A percentile compares a stretch with the other conserved stretches of the same genome.
These are phyloP conservation scores for Bubo bubo DNA, from an alignment of 2,113 vertebrate species.

Conservation along the genomic window DNA sequence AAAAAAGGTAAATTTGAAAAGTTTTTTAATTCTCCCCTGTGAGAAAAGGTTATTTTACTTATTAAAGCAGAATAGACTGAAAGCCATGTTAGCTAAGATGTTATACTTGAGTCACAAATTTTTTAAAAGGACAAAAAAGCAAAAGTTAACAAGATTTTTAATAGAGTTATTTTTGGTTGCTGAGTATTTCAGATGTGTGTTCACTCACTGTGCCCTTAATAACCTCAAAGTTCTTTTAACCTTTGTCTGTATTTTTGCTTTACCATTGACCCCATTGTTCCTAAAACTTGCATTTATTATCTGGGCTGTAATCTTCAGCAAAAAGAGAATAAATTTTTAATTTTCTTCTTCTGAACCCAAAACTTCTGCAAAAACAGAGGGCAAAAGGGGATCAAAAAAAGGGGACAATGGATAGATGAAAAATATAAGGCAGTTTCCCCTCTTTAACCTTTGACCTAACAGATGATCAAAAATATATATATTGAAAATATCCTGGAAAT, in stretches of 20 bases:
- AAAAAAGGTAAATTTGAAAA: background rate
- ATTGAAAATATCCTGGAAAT: background rate
- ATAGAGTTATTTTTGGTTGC: accelerated
- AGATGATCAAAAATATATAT: background rate
- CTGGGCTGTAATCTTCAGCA: background rate
- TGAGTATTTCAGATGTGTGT: background rate
- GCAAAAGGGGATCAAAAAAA: accelerated
- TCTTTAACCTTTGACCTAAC: background rate
- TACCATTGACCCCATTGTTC: accelerated
- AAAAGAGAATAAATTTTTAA: background rate
- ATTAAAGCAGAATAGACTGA: background rate
- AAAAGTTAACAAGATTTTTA: background rate
- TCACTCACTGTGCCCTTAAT: background rate
- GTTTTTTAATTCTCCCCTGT: background rate
- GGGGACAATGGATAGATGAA: background rate
- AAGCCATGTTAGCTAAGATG: accelerated
- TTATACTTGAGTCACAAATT: background rate
- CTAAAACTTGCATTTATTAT: background rate
- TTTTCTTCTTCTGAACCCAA: background rate
- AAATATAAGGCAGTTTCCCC: background rate
- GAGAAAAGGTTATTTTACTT: background rate
- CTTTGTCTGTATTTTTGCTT: background rate
- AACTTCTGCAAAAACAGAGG: background rate
- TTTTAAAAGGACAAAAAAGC: background rate
- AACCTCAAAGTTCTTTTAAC: background rate